Conservation (phyloP, 2,797 vertebrate genomes). For the Ispidina picta region DNA sequence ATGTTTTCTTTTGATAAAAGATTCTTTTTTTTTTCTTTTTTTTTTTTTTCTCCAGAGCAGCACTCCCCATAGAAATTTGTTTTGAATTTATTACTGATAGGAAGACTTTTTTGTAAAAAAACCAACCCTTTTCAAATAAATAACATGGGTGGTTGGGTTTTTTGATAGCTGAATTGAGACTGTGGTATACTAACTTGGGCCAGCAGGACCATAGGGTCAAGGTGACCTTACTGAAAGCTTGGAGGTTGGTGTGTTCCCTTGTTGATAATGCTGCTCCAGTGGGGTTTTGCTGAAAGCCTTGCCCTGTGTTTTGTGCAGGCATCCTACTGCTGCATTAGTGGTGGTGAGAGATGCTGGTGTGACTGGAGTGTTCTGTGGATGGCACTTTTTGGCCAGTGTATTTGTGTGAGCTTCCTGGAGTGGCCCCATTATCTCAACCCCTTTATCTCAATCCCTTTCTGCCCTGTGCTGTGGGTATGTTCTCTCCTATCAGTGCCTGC, state of each 20-base stretch:
- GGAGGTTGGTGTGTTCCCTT: rapidly evolving
- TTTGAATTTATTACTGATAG: neutral
- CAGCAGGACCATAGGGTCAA: neutral
- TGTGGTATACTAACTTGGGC: neutral
- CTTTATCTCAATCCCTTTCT: neutral
- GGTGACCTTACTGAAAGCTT: neutral
- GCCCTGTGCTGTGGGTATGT: neutral
- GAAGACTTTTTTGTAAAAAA: neutral
- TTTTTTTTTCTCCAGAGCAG: neutral
- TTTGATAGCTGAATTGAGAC: neutral
- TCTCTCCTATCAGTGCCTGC: neutral
- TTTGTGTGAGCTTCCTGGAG: neutral
- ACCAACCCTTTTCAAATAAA: neutral
- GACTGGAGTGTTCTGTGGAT: neutral
- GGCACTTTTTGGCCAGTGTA: rapidly evolving
- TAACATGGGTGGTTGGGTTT: too few species aligned
- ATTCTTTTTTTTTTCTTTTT: neutral
- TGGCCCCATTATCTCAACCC: neutral
- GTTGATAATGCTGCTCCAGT: neutral
- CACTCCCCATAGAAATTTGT: neutral
- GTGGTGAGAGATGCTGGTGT: neutral
- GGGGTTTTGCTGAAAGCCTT: neutral
- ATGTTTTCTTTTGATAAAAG: constrained; percentile 62
- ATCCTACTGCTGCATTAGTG: rapidly evolving
- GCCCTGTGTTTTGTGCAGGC: neutral